Conservation (phyloP, 1,140 invertebrate genomes). For the Nixonia krombeini region DNA sequence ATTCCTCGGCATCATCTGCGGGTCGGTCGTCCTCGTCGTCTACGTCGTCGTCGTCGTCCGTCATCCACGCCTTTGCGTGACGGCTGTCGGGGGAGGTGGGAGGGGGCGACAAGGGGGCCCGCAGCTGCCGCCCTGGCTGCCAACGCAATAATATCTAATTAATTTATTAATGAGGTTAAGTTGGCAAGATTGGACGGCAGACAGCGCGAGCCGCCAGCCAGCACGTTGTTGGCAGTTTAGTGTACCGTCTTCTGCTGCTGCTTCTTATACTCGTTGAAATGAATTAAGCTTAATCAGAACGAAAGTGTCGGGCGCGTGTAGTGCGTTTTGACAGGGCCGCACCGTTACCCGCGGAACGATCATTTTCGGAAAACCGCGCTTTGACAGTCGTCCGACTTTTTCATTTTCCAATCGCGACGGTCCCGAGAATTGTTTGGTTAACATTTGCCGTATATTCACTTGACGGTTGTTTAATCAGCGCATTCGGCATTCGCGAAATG, state of each 20-base stretch:
- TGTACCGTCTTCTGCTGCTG: conserved; percentile 56
- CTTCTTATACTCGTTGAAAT: conserved; percentile 58
- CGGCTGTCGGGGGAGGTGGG: conserved; percentile 21
- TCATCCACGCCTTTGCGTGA: conserved; percentile 30
- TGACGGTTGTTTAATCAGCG: no score
- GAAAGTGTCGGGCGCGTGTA: conserved; percentile 63
- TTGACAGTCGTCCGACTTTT: no score
- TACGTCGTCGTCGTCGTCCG: no score
- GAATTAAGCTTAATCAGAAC: conserved; percentile 66
- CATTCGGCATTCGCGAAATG: no score
- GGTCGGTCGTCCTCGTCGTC: conserved; percentile 49
- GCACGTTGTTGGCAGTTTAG: conserved; percentile 57
- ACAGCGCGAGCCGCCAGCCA: conserved; percentile 63
- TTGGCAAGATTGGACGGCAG: conserved; percentile 70
- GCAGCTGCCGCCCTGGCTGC: conserved; percentile 69
- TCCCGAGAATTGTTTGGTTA: no score
- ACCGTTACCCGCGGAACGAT: no score
- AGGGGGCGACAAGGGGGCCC: conserved; percentile 48
- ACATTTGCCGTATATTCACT: no score
- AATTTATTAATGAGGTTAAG: conserved; percentile 73
- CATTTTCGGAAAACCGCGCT: no score
- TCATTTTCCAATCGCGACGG: no score
- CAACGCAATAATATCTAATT: conserved; percentile 72
- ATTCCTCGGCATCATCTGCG: conserved; percentile 51
- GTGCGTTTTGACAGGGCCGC: no score